phyloP scores from a whole-genome alignment of 2,888 invertebrate genomes.

The Erynnis tages region DNA sequence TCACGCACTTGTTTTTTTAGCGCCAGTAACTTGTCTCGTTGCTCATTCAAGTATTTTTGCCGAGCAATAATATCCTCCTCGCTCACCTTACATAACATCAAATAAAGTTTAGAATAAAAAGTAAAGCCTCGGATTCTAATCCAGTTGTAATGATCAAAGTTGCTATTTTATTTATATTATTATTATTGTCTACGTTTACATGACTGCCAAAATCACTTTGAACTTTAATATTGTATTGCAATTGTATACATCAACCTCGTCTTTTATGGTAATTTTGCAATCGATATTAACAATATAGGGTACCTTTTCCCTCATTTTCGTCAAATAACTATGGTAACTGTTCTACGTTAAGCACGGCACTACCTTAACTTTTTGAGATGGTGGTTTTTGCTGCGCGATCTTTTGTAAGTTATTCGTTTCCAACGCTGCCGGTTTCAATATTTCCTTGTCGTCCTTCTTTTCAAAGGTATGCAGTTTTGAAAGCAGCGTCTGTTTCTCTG shows the following conservation, averaged over 20 bases:
- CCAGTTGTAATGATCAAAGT: too few relatives aligned
- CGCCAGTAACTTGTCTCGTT: slow-evolving; percentile 94
- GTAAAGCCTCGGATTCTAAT: too few relatives aligned
- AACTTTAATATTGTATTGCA: too few relatives aligned
- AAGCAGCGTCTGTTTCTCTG: slow-evolving; percentile 66
- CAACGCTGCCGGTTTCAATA: slow-evolving; percentile 22
- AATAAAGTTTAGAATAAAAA: too few relatives aligned
- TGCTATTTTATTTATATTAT: too few relatives aligned
- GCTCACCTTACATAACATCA: slow-evolving; percentile 54
- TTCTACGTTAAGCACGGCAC: too few relatives aligned
- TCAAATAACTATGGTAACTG: not conserved
- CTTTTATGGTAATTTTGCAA: too few relatives aligned
- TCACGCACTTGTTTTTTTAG: slow-evolving; percentile 94
- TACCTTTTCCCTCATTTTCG: too few relatives aligned
- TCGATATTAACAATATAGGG: too few relatives aligned
- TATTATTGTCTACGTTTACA: too few relatives aligned
- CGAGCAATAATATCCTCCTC: slow-evolving; percentile 87
- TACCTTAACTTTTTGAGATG: slow-evolving; percentile 63
- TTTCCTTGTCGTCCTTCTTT: slow-evolving; percentile 53
- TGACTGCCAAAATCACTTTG: too few relatives aligned
- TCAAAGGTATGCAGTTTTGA: slow-evolving; percentile 67
- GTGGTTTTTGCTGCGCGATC: slow-evolving; percentile 30
- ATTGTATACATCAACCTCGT: too few relatives aligned
- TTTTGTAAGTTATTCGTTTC: not conserved
- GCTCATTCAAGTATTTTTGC: slow-evolving; percentile 92